A percentile compares a stretch with the other conserved stretches of the same genome.
Conservation (phyloP, 64 coral and sea anemone genomes). For the Platygyra sinensis region DNA sequence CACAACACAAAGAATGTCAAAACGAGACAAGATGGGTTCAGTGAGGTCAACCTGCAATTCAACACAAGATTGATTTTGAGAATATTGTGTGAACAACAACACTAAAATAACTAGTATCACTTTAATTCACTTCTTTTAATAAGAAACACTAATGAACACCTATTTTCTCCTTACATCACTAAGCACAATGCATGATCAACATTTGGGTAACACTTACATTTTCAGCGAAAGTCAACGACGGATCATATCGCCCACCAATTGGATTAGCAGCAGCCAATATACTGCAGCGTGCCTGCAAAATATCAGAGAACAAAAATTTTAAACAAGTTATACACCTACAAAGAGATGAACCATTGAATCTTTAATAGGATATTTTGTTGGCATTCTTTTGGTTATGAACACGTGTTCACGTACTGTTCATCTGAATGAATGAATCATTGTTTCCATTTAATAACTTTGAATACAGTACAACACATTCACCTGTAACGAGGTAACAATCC, state of each 20-base stretch:
- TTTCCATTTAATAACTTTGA: background rate
- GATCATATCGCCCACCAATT: slow-evolving; percentile 97
- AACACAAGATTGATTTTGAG: background rate
- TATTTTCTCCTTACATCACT: no score
- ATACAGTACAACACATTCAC: slow-evolving; percentile 18
- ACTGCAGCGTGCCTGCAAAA: slow-evolving; percentile 80
- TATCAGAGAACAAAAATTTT: background rate
- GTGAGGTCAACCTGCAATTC: slow-evolving; percentile 85
- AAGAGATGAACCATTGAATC: no score
- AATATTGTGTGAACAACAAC: no score
- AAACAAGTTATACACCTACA: no score
- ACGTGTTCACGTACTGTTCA: no score
- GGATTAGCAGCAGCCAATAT: slow-evolving; percentile 97
- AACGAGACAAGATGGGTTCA: slow-evolving; percentile 96
- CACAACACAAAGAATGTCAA: slow-evolving; percentile 98
- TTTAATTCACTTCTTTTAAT: no score
- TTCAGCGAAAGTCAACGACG: slow-evolving; percentile 94
- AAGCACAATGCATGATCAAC: no score
- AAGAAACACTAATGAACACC: no score
- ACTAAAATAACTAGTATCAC: no score
- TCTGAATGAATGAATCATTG: no score
- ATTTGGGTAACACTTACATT: slow-evolving; percentile 70
- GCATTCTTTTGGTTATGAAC: no score
- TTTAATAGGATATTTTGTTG: no score
- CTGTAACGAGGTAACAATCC: slow-evolving; percentile 96